phyloP scores from a whole-genome alignment of 1,140 invertebrate species.

The Semibalanus balanoides region DNA sequence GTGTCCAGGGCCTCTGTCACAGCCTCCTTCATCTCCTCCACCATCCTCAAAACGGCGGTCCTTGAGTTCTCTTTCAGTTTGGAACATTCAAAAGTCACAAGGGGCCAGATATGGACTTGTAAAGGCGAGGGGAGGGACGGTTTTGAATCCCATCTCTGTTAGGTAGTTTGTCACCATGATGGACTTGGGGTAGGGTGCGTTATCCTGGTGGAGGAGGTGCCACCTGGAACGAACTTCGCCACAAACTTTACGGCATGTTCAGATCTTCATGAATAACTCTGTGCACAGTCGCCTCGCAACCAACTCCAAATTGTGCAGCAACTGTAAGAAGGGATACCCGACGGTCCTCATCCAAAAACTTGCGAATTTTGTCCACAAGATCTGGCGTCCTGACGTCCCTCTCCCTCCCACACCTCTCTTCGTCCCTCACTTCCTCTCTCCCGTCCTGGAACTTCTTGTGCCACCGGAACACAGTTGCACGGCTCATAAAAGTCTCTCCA shows the following conservation, averaged over 20 bases:
- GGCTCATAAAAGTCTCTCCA: slow-evolving; percentile 13
- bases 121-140: slow-evolving; percentile 4
- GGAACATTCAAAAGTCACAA: neutral
- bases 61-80: no score
- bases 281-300: neutral
- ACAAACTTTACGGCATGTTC: slow-evolving; percentile 1
- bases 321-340: slow-evolving; percentile 3
- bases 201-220: slow-evolving; percentile 7
- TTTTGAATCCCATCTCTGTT: slow-evolving; percentile 8
- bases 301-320: slow-evolving; percentile 1
- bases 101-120: slow-evolving; percentile 9
- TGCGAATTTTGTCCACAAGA: slow-evolving; percentile 3
- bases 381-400: slow-evolving; percentile 3
- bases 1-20: no score
- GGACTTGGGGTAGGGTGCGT: slow-evolving; percentile 7
- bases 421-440: slow-evolving; percentile 10
- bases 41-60: no score
- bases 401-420: slow-evolving; percentile 7
- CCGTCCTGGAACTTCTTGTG: slow-evolving; percentile 12
- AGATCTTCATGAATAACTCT: slow-evolving; percentile 4
- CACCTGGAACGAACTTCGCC: neutral
- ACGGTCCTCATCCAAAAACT: slow-evolving; percentile 1
- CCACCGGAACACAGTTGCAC: slow-evolving; percentile 13
- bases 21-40: no score
- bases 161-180: slow-evolving; percentile 9